A percentile compares a stretch with the other conserved stretches of the same genome.
Evolutionary conservation across 2,888 invertebrate genomes (phyloP).

Genomic region (Drosophila nr. perissopoda): DNA sequence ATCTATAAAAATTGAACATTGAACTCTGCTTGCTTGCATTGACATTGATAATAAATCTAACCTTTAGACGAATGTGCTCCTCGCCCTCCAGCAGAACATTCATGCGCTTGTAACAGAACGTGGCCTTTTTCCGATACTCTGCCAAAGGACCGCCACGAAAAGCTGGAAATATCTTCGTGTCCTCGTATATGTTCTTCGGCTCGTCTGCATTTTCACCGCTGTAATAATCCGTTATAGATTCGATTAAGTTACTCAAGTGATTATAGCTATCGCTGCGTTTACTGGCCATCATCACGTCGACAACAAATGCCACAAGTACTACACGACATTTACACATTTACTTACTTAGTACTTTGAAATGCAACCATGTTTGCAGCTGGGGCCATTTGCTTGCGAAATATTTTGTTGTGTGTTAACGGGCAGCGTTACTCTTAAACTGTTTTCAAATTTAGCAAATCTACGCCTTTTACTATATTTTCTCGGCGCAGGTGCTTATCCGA

Average conservation of each 20-base stretch:
- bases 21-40: conserved; percentile 11
- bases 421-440: conserved; percentile 49
- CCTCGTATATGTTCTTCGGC: conserved; percentile 68
- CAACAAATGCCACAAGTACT: conserved; percentile 2
- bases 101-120: conserved; percentile 89
- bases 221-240: conserved; percentile 53
- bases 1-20: conserved; percentile 44
- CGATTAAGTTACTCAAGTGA: conserved; percentile 41
- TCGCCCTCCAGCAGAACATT: conserved; percentile 86
- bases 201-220: conserved; percentile 33
- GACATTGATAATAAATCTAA: conserved; percentile 64
- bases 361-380: conserved; percentile 52
- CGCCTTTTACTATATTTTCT: conserved; percentile 37
- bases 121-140: conserved; percentile 87
- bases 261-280: conserved; percentile 14
- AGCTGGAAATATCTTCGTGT: conserved; percentile 86
- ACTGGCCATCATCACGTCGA: conserved; percentile 41
- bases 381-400: neutral
- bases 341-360: conserved; percentile 48
- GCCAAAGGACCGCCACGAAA: conserved; percentile 89
- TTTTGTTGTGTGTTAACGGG: conserved; percentile 39
- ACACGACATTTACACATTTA: conserved; percentile 10
- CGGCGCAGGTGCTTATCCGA: conserved; percentile 46
- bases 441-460: conserved; percentile 5
- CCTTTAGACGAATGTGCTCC: conserved; percentile 86